Percentiles rank a stretch among this genome's conserved stretches.
Evolutionary conservation across 2,888 invertebrate genomes (phyloP).

Genomic region (Liposcelis brunnea): DNA sequence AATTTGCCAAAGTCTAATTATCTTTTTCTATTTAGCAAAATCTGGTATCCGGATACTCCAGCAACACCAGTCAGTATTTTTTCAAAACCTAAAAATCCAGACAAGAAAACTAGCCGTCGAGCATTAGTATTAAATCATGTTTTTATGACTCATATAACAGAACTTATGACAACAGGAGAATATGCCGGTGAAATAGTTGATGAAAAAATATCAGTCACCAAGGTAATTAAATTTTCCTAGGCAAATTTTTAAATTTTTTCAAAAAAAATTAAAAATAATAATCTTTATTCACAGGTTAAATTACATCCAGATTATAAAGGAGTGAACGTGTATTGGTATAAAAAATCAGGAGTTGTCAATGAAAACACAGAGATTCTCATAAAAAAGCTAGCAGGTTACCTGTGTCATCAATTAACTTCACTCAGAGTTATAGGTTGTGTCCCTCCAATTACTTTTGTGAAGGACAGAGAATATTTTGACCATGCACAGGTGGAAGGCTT

Average conservation of each 20-base stretch:
- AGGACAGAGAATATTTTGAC: background rate
- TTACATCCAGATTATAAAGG: background rate
- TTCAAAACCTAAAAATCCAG: no score
- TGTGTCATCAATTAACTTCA: background rate
- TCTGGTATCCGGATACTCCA: no score
- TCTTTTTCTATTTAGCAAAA: no score
- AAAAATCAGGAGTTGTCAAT: background rate
- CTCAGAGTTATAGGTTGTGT: background rate
- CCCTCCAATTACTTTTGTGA: background rate
- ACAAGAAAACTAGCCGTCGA: no score
- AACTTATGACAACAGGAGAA: slow-evolving; percentile 56
- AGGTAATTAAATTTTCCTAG: slow-evolving; percentile 27
- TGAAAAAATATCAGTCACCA: slow-evolving; percentile 53
- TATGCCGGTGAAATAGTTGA: slow-evolving; percentile 39
- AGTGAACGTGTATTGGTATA: slow-evolving; percentile 2
- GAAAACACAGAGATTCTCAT: background rate
- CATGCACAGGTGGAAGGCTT: background rate
- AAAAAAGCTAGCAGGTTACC: background rate
- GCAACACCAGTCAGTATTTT: no score
- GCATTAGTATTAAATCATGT: slow-evolving; percentile 51
- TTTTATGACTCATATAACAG: slow-evolving; percentile 65
- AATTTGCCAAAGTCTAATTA: no score
- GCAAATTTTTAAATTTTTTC: background rate
- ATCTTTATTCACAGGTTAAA: background rate
- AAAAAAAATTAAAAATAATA: background rate